Conservation (phyloP, 2,113 vertebrate species). For the Saccopteryx bilineata region DNA sequence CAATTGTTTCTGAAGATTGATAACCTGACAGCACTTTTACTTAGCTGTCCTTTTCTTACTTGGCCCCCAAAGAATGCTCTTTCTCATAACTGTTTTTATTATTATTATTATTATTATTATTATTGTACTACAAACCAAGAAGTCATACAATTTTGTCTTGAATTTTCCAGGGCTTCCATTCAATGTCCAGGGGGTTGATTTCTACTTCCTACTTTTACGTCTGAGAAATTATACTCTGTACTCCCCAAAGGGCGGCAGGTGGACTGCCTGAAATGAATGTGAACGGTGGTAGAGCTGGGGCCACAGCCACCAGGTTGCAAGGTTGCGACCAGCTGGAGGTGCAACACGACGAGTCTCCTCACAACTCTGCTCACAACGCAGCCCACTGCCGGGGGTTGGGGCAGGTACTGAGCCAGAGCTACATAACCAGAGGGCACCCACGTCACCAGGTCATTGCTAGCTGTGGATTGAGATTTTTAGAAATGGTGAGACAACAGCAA, state of each 20-base stretch:
- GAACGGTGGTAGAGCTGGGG: too few species aligned
- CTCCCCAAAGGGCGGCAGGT: neutral
- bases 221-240: conserved; percentile 20
- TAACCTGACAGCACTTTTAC: neutral
- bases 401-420: neutral
- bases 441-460: neutral
- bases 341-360: too few species aligned
- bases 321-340: too few species aligned
- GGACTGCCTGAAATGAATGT: neutral
- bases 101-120: neutral
- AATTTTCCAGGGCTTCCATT: conserved; percentile 31
- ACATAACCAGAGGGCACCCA: neutral
- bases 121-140: conserved; percentile 39
- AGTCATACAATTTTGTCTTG: conserved; percentile 35
- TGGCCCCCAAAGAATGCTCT: neutral
- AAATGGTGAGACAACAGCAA: neutral
- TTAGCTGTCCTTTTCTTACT: neutral
- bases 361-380: too few species aligned
- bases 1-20: neutral
- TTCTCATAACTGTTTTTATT: neutral
- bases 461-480: neutral
- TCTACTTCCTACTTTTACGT: neutral
- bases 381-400: too few species aligned
- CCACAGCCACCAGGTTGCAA: too few species aligned
- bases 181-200: conserved; percentile 29